Evolutionary conservation across 1,140 invertebrate genomes (phyloP).

Genomic region (Pseudomyrmex pallidus): DNA sequence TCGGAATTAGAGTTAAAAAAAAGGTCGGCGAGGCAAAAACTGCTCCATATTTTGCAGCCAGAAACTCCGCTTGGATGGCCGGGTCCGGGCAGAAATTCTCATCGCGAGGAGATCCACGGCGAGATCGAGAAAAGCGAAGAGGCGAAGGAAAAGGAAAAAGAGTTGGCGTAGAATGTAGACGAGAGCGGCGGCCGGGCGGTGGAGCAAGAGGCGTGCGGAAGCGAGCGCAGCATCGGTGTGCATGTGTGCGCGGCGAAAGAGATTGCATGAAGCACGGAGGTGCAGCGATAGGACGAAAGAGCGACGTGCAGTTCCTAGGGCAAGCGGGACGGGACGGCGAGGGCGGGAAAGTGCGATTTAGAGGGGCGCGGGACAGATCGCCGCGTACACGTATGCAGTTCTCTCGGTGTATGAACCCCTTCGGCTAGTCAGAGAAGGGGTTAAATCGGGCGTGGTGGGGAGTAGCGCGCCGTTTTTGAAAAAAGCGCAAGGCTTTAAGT

Average conservation of each 20-base stretch:
- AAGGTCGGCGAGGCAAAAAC: neutral
- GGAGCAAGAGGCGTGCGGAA: neutral
- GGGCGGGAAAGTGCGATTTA: slow-evolving; percentile 62
- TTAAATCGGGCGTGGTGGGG: slow-evolving; percentile 67
- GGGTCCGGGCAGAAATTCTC: neutral
- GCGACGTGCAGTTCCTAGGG: slow-evolving; percentile 45
- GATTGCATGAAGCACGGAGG: neutral
- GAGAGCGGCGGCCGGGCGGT: neutral
- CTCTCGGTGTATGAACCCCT: slow-evolving; percentile 10
- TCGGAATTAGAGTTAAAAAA: too few species aligned
- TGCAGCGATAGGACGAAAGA: slow-evolving; percentile 44
- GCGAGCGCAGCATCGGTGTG: slow-evolving; percentile 10
- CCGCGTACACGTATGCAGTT: slow-evolving; percentile 49
- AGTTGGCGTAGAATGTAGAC: slow-evolving; percentile 27
- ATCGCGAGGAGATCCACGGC: neutral
- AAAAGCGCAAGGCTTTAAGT: slow-evolving; percentile 85
- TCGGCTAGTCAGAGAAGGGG: slow-evolving; percentile 46
- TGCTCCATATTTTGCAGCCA: neutral
- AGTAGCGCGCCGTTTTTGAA: slow-evolving; percentile 81
- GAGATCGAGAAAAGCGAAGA: slow-evolving; percentile 52
- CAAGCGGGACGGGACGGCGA: slow-evolving; percentile 29
- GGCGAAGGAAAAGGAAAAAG: slow-evolving; percentile 21
- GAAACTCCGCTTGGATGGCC: neutral
- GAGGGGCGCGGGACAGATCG: slow-evolving; percentile 47
- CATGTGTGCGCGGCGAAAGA: slow-evolving; percentile 29